Conservation (phyloP, 2,113 vertebrate species). For the Malurus elegans region DNA sequence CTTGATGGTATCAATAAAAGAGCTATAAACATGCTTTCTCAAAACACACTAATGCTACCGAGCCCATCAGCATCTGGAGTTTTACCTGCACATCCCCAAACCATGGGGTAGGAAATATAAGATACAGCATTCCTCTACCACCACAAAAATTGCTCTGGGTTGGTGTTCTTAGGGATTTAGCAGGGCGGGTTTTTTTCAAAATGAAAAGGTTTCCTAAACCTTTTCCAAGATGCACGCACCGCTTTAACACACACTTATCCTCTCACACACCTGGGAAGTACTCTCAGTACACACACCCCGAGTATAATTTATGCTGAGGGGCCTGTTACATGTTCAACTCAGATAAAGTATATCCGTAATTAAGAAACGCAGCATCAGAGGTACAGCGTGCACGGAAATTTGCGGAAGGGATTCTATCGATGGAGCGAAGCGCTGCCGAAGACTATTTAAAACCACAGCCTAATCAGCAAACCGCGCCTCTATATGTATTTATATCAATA, state of each 20-base stretch:
- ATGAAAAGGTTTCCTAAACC: neutral
- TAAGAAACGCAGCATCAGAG: conserved; percentile 35
- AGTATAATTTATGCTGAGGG: conserved; percentile 41
- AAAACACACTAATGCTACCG: neutral
- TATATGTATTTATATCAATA: conserved; percentile 38
- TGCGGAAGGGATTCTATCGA: neutral
- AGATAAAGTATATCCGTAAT: neutral
- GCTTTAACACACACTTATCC: neutral
- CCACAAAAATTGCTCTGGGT: neutral
- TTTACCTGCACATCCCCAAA: neutral
- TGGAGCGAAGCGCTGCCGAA: neutral
- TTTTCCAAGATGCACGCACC: neutral
- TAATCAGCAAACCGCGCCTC: conserved; percentile 5
- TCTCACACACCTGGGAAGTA: conserved; percentile 27
- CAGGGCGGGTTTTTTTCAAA: neutral
- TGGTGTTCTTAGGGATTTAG: neutral
- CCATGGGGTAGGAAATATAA: neutral
- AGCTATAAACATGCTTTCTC: neutral
- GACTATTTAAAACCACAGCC: conserved; percentile 30
- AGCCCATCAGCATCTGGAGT: neutral
- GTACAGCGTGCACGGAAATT: neutral
- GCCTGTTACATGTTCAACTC: conserved; percentile 22
- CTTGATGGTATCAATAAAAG: neutral
- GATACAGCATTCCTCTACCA: neutral
- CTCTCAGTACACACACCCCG: neutral